A percentile compares a stretch with the other conserved stretches of the same genome.
phyloP scores from a whole-genome alignment of 1,140 invertebrate genomes.

The Scaptomyza graminum region DNA sequence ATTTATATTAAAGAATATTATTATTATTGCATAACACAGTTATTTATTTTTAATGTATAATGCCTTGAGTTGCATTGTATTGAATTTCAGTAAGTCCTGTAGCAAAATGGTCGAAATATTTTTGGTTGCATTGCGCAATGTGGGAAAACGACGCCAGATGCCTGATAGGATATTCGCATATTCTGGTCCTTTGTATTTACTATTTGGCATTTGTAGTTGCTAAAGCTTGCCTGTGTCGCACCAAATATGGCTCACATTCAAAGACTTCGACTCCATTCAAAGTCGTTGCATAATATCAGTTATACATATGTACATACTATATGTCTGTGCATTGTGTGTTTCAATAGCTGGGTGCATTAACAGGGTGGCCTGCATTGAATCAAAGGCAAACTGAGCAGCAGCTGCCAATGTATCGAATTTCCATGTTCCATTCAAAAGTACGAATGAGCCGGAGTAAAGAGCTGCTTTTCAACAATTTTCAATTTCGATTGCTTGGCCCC shows the following conservation, averaged over 20 bases:
- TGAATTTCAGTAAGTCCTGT: neutral
- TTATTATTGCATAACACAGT: no score
- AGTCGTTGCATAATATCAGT: constrained; percentile 51
- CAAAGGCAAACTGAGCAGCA: constrained; percentile 18
- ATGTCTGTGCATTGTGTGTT: neutral
- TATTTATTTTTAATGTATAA: neutral
- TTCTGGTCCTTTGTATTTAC: constrained; percentile 21
- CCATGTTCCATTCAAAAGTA: constrained; percentile 57
- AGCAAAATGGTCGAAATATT: constrained; percentile 15
- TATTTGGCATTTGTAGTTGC: constrained; percentile 3
- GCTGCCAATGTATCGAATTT: constrained; percentile 69
- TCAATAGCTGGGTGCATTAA: constrained; percentile 5
- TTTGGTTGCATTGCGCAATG: neutral
- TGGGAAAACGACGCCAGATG: neutral
- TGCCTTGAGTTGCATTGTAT: neutral
- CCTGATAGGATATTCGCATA: neutral
- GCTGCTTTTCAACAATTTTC: constrained; percentile 63
- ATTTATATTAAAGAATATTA: no score
- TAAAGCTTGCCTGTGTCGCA: constrained; percentile 24
- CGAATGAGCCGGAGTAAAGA: constrained; percentile 11
- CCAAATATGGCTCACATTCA: constrained; percentile 18
- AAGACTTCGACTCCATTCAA: constrained; percentile 29
- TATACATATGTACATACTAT: neutral
- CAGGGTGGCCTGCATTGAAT: constrained; percentile 46
- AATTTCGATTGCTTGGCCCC: constrained; percentile 49